A percentile compares a stretch with the other conserved stretches of the same genome.
phyloP scores from a whole-genome alignment of 2,797 vertebrate species.

The Pteronotus mesoamericanus region DNA sequence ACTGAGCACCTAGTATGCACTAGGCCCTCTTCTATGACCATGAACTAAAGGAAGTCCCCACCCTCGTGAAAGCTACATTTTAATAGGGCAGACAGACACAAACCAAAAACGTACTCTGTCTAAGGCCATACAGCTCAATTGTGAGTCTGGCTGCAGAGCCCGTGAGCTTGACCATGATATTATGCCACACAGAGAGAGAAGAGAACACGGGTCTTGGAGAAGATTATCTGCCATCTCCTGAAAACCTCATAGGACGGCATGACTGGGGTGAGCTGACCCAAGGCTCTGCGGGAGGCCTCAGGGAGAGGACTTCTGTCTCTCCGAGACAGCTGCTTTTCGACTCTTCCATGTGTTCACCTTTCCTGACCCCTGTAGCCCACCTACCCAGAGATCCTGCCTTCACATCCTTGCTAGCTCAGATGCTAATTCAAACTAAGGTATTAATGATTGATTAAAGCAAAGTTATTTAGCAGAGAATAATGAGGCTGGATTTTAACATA shows the following conservation, averaged over 20 bases:
- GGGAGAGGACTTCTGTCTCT: neutral
- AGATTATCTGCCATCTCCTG: neutral
- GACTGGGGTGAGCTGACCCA: neutral
- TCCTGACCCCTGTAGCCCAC: neutral
- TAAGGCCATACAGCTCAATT: neutral
- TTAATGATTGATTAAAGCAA: neutral
- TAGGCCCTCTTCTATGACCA: neutral
- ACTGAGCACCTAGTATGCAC: neutral
- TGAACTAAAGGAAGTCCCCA: neutral
- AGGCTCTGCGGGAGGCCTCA: no score
- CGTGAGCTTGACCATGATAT: neutral
- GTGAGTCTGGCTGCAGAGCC: neutral
- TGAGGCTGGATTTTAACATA: neutral
- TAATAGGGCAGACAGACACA: neutral
- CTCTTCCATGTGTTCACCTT: neutral
- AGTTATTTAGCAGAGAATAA: neutral
- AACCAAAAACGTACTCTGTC: neutral
- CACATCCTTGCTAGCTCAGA: neutral
- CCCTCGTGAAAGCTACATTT: neutral
- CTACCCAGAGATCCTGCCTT: neutral
- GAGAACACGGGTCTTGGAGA: neutral
- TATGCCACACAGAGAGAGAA: neutral
- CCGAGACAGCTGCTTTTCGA: neutral
- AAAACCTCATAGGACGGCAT: neutral
- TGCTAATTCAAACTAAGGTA: neutral